Evolutionary conservation across 2,113 vertebrate genomes (phyloP), one percentile per base, ranked within the genome.

Genomic region (Octodon degus): DNA sequence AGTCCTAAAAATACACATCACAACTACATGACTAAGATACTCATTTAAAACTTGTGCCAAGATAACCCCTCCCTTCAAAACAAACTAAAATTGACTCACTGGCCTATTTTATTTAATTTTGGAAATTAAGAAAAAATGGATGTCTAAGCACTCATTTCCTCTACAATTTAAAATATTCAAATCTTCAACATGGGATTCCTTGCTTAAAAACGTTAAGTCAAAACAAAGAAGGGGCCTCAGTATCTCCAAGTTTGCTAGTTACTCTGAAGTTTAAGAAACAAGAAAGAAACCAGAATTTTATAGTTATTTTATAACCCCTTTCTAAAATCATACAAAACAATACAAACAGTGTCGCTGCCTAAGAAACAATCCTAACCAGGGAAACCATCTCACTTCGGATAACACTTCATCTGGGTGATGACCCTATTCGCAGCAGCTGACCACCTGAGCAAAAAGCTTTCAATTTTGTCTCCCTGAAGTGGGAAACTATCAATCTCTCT

Each of bases 1-100:
- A 97, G 96, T 93, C 94, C 98, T 97, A 98, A 98, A 98, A 98
- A 98, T 97, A 98, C 94, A 94, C 96, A 98, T 97, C 98, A 97
- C 97, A 98, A 97, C 97, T 98, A 92, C 92, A 94, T 98, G 97
- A 98, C 97, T 98, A 98, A 98, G 97, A 86, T 80, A 95, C 91
- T 88, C 80, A 83, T 95, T 97, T 98, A 97, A 97, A 91, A 80
- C 96, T 96, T 91, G 83, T 97, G 97, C 97, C 97, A 98, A 98
- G 96, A 86, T 34, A 95, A 96, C 94, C 93, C 94, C 93, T 98
- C 98, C 97, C 96, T 98, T 97, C 94, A 97, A 98, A 98, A 98
- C 96, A 98, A 97, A 97, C 97, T 92, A 68, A 97, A 97, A 25
- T 13, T 97, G 97, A 98, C 96, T 98, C 98, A 98, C 74, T 88